These are phyloP conservation scores for Ctenosaura bakeri DNA, from an alignment of 2,797 vertebrate genomes.

Conservation along the genomic window DNA sequence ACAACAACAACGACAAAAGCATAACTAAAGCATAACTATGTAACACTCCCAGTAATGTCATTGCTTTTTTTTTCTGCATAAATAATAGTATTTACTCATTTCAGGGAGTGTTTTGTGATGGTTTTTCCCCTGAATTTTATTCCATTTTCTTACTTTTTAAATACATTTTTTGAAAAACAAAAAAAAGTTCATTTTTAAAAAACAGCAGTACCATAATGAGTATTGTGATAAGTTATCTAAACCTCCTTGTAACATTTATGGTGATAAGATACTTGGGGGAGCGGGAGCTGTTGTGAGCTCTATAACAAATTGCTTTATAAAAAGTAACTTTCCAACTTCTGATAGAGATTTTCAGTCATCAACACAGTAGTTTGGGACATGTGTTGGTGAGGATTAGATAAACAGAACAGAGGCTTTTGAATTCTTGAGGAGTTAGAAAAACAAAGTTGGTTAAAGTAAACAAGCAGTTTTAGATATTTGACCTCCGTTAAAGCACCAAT, in stretches of 20 bases:
- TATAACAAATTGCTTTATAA: neutral
- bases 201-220: neutral
- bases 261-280: neutral
- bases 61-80: too few species aligned
- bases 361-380: slow-evolving; percentile 23
- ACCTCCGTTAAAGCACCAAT: slow-evolving; percentile 64
- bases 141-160: neutral
- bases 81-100: too few species aligned
- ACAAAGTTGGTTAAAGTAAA: slow-evolving; percentile 66
- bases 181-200: neutral
- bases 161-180: neutral
- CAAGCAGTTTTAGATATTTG: slow-evolving; percentile 54
- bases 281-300: neutral
- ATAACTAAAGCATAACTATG: too few species aligned
- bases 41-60: too few species aligned
- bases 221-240: too few species aligned
- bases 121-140: neutral
- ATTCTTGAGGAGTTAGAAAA: slow-evolving; percentile 67
- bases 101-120: neutral
- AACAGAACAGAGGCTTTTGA: slow-evolving; percentile 56
- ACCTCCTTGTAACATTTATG: too few species aligned
- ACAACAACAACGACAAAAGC: too few species aligned
- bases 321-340: neutral
- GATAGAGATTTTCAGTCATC: slow-evolving; percentile 28
- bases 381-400: slow-evolving; percentile 60